phyloP scores from a whole-genome alignment of 2,888 invertebrate genomes.

The Nephrotoma guestfalica region DNA sequence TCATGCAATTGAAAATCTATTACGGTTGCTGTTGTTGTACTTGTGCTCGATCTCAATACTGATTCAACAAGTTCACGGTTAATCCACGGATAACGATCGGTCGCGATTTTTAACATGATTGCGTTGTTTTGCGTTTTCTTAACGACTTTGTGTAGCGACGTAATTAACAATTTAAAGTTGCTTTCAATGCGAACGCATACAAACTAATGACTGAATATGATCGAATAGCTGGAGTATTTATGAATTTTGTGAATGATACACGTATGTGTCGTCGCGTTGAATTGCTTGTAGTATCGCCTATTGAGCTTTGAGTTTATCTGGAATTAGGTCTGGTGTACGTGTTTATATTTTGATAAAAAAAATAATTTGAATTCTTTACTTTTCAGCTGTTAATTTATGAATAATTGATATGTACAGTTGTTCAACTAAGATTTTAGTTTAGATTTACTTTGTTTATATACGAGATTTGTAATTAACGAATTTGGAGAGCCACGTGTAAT shows the following conservation, averaged over 20 bases:
- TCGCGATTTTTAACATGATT: background rate
- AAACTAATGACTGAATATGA: background rate
- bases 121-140: background rate
- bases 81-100: background rate
- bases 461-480: no score
- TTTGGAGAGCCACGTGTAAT: no score
- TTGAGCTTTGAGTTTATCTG: background rate
- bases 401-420: background rate
- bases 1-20: constrained; percentile 15
- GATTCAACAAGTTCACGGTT: background rate
- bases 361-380: background rate
- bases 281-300: background rate
- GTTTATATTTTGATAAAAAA: background rate
- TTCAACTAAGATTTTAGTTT: background rate
- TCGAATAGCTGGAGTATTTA: background rate
- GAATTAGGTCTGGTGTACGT: background rate
- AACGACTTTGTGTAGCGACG: no score
- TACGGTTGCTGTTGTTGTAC: constrained; percentile 15
- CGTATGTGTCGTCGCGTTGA: background rate
- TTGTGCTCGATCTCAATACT: background rate
- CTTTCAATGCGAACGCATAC: background rate
- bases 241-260: background rate
- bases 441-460: background rate
- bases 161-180: background rate
- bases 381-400: no score